Evolutionary conservation across 2,888 invertebrate species (phyloP), one percentile per base, ranked within the genome.

Genomic region (Norana najaformis): DNA sequence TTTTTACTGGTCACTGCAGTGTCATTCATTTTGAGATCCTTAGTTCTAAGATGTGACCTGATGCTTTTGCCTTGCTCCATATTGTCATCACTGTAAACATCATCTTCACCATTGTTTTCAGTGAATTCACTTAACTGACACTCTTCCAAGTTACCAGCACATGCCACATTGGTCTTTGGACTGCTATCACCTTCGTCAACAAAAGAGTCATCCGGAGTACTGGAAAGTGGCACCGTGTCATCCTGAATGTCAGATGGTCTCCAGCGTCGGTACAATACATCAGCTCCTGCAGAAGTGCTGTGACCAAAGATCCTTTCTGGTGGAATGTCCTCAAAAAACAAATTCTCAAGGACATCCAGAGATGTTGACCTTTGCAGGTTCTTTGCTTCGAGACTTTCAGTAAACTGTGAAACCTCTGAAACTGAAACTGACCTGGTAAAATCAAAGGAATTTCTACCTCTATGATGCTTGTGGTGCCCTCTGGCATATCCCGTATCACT

Each of bases 271-370:
- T 85, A 85, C 20, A 85, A 35, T 8, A 85, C 85, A 85, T 85
- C 85, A 23, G 35, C 36, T 18, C 37, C 36, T 30, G 18, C 23
- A 35, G 85, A 85, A 35, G 85, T 36, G 85, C 36, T 36, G 36
- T 35, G n/a, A 35, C 83, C 83, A 36, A 85, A 85, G 85, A 85
- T 85, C 36, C 37, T 85, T 85, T 85, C 85, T 23, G 85, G 85
- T 5, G 34, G 36, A 85, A 85, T 85, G 85, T 85, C 85, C 85
- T 85, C 85, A 36, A 37, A 36, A 37, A 85, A 85, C 35, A 85
- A 85, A 37, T 36, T 85, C 35, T 85, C 37, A 23, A 85, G 85
- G 85, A 85, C 85, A 36, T 85, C 85, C 85, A 85, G 37, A 16
- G 85, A 85, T 36, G 85, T 85, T 35, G 85, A 85, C 37, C 85